These are phyloP conservation scores for Lasioglossum villosulum DNA, from an alignment of 2,888 invertebrate species.

Conservation along the genomic window DNA sequence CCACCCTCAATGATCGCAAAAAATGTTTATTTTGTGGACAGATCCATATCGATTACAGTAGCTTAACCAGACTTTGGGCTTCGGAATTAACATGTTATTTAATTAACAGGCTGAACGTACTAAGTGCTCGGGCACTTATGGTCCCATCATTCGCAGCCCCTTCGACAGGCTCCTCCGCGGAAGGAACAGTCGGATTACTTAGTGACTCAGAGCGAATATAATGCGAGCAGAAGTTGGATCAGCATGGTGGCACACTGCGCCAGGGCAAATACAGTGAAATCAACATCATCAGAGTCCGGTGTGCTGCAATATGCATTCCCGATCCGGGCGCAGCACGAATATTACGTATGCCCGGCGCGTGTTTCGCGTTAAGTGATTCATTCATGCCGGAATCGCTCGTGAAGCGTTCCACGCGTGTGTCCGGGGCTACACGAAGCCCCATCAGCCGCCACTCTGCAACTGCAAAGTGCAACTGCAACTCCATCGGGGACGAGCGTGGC, in stretches of 20 bases:
- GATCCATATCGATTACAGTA: neutral
- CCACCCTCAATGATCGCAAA: too few species aligned
- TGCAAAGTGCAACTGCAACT: neutral
- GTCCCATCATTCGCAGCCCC: neutral
- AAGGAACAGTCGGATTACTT: slow-evolving; percentile 8
- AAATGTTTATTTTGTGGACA: too few species aligned
- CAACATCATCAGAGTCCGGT: neutral
- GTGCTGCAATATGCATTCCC: slow-evolving; percentile 1
- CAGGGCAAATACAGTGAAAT: neutral
- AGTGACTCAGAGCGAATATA: neutral
- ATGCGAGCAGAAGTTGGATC: neutral
- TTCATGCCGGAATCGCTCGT: slow-evolving; percentile 72
- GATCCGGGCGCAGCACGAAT: slow-evolving; percentile 23
- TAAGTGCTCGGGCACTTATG: slow-evolving; percentile 30
- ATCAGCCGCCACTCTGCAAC: neutral
- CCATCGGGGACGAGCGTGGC: slow-evolving; percentile 26
- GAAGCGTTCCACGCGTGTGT: slow-evolving; percentile 52
- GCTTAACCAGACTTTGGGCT: neutral
- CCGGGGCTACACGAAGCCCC: slow-evolving; percentile 42
- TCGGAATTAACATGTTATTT: neutral
- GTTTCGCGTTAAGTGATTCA: slow-evolving; percentile 77
- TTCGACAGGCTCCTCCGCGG: neutral
- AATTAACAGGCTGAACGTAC: neutral
- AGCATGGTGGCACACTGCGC: neutral
- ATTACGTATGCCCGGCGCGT: slow-evolving; percentile 73